phyloP scores from a whole-genome alignment of 92 coral and sea anemone species.

The Porites rus region DNA sequence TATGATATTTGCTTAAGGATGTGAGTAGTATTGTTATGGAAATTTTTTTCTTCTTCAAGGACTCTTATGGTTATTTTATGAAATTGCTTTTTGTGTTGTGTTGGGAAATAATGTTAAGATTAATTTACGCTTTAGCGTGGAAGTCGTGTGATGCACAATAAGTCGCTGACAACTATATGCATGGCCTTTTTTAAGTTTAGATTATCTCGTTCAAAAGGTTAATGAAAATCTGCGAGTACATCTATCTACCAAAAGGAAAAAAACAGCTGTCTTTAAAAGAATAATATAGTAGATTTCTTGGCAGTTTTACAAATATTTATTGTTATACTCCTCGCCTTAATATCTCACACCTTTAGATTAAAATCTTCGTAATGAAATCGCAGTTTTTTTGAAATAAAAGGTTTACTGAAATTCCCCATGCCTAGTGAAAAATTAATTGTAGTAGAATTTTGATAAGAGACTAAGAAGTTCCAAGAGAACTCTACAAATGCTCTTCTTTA shows the following conservation, averaged over 20 bases:
- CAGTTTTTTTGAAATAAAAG: too few species aligned
- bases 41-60: not conserved
- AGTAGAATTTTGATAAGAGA: too few species aligned
- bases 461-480: too few species aligned
- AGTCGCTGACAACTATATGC: not conserved
- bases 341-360: not conserved
- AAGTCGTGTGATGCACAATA: not conserved
- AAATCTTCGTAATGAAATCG: too few species aligned
- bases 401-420: too few species aligned
- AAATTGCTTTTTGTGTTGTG: constrained; percentile 15
- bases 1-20: constrained; percentile 11
- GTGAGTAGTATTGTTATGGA: not conserved
- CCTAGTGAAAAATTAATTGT: too few species aligned
- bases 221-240: not conserved
- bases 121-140: not conserved
- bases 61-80: not conserved
- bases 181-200: not conserved
- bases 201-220: not conserved
- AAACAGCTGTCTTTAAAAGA: not conserved
- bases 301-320: not conserved
- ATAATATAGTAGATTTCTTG: not conserved
- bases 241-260: not conserved
- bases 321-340: not conserved
- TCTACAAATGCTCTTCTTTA: too few species aligned
- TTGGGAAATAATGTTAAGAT: not conserved